These are phyloP conservation scores for Cylloceria caligata DNA, from an alignment of 2,888 invertebrate species.

Conservation along the genomic window DNA sequence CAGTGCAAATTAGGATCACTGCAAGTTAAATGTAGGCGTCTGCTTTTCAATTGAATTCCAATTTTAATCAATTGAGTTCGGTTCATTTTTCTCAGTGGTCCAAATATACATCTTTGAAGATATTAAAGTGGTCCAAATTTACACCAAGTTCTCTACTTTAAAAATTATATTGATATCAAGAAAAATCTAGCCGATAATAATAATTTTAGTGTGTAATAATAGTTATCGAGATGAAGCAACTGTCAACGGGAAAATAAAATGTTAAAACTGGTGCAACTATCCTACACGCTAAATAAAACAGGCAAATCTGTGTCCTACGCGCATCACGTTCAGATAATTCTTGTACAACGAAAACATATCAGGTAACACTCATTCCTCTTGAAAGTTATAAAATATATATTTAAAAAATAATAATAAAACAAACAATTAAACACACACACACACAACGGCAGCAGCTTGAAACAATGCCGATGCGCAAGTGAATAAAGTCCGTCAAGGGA, in stretches of 20 bases:
- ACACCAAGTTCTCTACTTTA: neutral
- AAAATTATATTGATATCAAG: neutral
- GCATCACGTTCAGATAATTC: constrained; percentile 39
- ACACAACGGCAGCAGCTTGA: constrained; percentile 16
- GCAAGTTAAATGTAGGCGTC: neutral
- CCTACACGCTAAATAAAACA: constrained; percentile 2
- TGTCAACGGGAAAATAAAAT: neutral
- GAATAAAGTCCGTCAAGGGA: constrained; percentile 6
- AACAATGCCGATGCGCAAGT: constrained; percentile 17
- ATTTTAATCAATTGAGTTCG: neutral
- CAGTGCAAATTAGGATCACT: neutral
- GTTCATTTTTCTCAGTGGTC: neutral
- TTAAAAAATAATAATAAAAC: constrained; percentile 1
- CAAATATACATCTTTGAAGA: neutral
- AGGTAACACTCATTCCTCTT: constrained; percentile 35
- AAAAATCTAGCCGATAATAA: constrained; percentile 9
- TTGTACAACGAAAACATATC: constrained; percentile 62
- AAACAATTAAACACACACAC: neutral
- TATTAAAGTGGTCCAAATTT: constrained; percentile 18
- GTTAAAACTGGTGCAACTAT: constrained; percentile 29
- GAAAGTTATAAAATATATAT: constrained; percentile 39
- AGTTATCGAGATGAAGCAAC: neutral
- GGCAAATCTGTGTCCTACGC: constrained; percentile 36
- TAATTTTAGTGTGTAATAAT: neutral
- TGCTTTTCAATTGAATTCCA: neutral